These are phyloP conservation scores for Galago senegalensis DNA, from an alignment of 2,797 vertebrate genomes.

Conservation along the genomic window DNA sequence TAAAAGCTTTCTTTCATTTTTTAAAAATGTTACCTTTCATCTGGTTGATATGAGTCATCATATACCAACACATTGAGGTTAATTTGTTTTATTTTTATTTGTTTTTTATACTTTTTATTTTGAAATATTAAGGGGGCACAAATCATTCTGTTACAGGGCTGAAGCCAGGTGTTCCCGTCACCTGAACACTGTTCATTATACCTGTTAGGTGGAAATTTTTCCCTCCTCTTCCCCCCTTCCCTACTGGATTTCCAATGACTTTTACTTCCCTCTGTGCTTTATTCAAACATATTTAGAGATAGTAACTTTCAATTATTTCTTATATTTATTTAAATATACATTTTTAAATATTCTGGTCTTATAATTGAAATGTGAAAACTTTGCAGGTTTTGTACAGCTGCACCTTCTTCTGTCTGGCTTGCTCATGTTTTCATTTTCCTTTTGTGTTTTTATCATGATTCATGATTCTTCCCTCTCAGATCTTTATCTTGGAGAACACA, in stretches of 20 bases:
- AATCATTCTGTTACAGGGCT: too few species aligned
- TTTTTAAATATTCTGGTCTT: background rate
- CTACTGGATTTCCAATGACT: too few species aligned
- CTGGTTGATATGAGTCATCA: too few species aligned
- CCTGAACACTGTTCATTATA: too few species aligned
- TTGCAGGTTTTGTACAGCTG: background rate
- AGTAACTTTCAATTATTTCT: background rate
- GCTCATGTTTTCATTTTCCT: background rate
- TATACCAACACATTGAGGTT: too few species aligned
- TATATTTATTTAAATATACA: background rate
- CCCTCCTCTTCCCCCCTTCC: too few species aligned
- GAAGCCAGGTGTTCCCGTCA: too few species aligned
- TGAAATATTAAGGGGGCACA: too few species aligned
- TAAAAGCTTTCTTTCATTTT: background rate
- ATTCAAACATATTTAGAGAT: background rate
- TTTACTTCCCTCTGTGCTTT: background rate
- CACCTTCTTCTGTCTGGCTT: background rate
- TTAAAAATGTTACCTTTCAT: too few species aligned
- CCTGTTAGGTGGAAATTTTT: too few species aligned
- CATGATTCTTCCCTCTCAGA: background rate
- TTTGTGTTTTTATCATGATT: background rate
- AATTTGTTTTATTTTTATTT: too few species aligned
- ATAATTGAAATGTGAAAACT: background rate
- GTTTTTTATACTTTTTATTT: too few species aligned
- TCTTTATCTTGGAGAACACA: background rate